phyloP scores from a whole-genome alignment of 2,113 vertebrate species.

The Gallinago undulata region DNA sequence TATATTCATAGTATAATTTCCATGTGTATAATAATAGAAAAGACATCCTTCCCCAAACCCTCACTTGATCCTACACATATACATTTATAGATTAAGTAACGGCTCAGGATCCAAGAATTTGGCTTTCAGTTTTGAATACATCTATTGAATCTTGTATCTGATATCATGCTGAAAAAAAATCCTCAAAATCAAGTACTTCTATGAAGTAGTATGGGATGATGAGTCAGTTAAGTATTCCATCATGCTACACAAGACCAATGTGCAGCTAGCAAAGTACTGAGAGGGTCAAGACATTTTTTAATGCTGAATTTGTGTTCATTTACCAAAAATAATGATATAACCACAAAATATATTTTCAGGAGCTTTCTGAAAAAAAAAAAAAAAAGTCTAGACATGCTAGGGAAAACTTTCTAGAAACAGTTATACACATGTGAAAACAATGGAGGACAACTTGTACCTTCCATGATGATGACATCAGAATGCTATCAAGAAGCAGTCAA shows the following conservation, averaged over 20 bases:
- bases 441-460: background rate
- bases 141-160: background rate
- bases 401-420: background rate
- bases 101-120: background rate
- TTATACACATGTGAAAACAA: background rate
- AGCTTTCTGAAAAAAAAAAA: background rate
- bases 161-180: background rate
- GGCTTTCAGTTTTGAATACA: background rate
- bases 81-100: background rate
- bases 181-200: background rate
- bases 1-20: background rate
- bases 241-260: background rate
- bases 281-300: background rate
- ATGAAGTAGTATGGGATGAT: background rate
- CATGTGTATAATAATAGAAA: background rate
- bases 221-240: background rate
- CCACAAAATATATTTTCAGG: background rate
- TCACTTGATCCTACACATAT: background rate
- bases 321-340: background rate
- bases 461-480: background rate
- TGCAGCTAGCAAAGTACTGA: background rate
- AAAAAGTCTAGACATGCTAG: background rate
- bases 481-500: too few relatives aligned
- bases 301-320: background rate
- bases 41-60: background rate